A percentile compares a stretch with the other conserved stretches of the same genome.
Conservation (phyloP, 2,797 vertebrate genomes). For the Philypnodon macrostomus region DNA sequence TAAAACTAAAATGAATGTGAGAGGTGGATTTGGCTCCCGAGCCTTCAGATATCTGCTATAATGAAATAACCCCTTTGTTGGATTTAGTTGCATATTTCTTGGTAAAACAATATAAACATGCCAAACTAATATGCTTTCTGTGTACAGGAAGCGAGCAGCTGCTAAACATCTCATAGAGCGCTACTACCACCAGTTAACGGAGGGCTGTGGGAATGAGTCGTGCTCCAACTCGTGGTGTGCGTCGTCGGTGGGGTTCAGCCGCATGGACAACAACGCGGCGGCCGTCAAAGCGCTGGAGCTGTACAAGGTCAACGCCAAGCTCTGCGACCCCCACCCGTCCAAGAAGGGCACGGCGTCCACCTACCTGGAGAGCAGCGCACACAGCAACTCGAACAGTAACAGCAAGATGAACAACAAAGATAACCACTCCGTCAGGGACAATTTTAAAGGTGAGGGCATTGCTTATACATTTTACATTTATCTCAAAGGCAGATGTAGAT, state of each 20-base stretch:
- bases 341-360: slow-evolving; percentile 97
- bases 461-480: no score
- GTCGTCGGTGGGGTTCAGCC: slow-evolving; percentile 91
- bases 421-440: slow-evolving; percentile 83
- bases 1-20: no score
- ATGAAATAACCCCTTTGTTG: no score
- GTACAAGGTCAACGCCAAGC: slow-evolving; percentile 95
- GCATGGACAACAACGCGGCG: slow-evolving; percentile 98
- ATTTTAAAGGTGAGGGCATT: slow-evolving; percentile 89
- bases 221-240: slow-evolving; percentile 98
- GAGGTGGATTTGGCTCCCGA: no score
- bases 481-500: no score
- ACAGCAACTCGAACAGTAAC: slow-evolving; percentile 86
- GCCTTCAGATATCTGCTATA: no score
- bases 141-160: slow-evolving; percentile 98
- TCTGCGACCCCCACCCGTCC: slow-evolving; percentile 98
- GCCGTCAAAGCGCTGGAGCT: slow-evolving; percentile 98
- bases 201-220: slow-evolving; percentile 99
- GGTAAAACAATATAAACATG: no score
- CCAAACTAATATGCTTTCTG: slow-evolving; percentile 5
- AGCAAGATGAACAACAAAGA: slow-evolving; percentile 92
- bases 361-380: slow-evolving; percentile 89
- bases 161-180: slow-evolving; percentile 99
- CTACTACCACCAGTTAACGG: slow-evolving; percentile 99
- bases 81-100: no score